Conservation (phyloP, 1,140 invertebrate genomes). For the Lepidurus arcticus region DNA sequence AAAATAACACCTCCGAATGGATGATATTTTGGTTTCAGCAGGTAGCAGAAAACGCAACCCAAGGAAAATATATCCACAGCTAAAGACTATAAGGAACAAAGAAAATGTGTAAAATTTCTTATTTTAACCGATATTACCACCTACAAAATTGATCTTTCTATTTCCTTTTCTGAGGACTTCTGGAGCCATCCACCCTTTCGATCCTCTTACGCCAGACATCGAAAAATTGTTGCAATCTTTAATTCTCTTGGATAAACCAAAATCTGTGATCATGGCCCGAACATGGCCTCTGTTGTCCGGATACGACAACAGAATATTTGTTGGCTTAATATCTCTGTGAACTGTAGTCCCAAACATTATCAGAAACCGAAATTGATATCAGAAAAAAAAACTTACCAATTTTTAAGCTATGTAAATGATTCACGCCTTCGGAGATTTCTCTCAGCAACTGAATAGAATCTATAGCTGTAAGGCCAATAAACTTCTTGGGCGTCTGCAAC, state of each 20-base stretch:
- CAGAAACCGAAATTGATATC: conserved; percentile 16
- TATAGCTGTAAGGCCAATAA: conserved; percentile 52
- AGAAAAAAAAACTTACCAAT: conserved; percentile 54
- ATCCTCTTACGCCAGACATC: conserved; percentile 57
- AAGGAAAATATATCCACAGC: conserved; percentile 96
- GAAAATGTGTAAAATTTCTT: conserved; percentile 34
- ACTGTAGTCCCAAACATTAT: conserved; percentile 55
- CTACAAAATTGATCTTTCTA: conserved; percentile 5
- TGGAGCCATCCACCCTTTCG: conserved; percentile 97
- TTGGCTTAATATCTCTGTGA: conserved; percentile 96
- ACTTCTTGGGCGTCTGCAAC: conserved; percentile 64
- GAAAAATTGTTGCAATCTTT: conserved; percentile 88
- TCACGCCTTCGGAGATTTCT: conserved; percentile 82
- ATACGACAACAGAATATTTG: conserved; percentile 88
- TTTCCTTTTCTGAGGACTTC: conserved; percentile 67
- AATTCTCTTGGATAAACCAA: conserved; percentile 95
- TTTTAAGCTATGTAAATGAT: conserved; percentile 89
- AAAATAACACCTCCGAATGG: conserved; percentile 87
- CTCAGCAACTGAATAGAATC: conserved; percentile 63
- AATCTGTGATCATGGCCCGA: conserved; percentile 95
- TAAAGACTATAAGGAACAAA: conserved; percentile 65
- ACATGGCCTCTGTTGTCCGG: conserved; percentile 62
- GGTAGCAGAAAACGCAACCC: conserved; percentile 96
- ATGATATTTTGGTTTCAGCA: conserved; percentile 79
- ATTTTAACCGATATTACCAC: conserved; percentile 32